Conservation (phyloP, 1,140 invertebrate genomes). For the Plutomurus gul region DNA sequence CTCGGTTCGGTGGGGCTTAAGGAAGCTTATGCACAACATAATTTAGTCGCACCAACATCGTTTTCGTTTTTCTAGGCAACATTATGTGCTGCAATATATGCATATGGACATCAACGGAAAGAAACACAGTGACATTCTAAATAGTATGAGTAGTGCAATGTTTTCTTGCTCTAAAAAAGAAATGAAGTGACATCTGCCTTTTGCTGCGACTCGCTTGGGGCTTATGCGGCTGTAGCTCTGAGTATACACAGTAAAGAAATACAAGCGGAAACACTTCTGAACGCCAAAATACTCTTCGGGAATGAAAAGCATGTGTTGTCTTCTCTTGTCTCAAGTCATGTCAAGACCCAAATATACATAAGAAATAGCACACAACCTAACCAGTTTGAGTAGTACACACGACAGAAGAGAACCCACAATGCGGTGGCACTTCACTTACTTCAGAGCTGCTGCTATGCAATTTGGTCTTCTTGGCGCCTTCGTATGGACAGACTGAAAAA, state of each 20-base stretch:
- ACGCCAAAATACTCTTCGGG: not conserved
- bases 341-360: not conserved
- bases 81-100: no score
- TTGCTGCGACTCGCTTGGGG: not conserved
- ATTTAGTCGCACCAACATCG: no score
- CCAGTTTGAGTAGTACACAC: not conserved
- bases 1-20: no score
- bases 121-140: not conserved
- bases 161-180: not conserved
- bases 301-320: not conserved
- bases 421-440: no score
- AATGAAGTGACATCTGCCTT: not conserved
- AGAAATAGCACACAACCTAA: not conserved
- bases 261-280: not conserved
- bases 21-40: no score
- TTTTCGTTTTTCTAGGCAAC: no score
- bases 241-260: no score
- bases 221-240: no score
- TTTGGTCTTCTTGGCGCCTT: not conserved
- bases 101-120: not conserved
- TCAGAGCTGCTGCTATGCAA: not conserved
- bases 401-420: no score
- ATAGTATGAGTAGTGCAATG: not conserved
- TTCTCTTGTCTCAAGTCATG: not conserved
- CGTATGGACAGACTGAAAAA: not conserved